Base-by-base conservation (phyloP, 2,113 vertebrate species). In the Pterophyllum scalare region DNA sequence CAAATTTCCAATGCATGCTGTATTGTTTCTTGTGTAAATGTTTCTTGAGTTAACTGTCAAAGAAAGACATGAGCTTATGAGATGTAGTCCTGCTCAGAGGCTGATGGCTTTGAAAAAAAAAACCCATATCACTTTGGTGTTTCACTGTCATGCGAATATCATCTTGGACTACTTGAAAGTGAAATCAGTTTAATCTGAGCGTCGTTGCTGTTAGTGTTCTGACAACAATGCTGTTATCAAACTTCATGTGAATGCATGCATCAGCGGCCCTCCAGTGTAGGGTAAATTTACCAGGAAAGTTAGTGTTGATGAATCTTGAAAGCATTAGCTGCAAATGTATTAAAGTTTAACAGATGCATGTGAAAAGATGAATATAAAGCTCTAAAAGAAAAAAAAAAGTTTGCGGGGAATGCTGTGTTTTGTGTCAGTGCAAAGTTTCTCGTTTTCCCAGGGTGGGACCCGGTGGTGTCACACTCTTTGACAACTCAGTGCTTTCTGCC, bases 381-480 rank as follows among this genome's bases (percentile, higher is more conserved):
- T 1, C 17, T 52, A 2, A 11, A 26, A 35, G 38, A 28, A 64
- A 83, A 52, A 81, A 83, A 46, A 10, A 70, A 22, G 57, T 86
- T 88, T 82, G 31, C 31, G 28, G 56, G 59, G 74, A 54, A 81
- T 65, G 28, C 72, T 77, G 20, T 91, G 77, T 89, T 89, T 87
- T 85, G 61, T 88, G 75, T 90, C 83, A 84, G 19, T 54, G 77
- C 77, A 80, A 65, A 81, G 83, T 83, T 89, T 92, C 89, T 90
- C 59, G 79, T 92, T 93, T 90, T 93, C 88, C 84, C 91, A 84
- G 67, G 72, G n/a, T 87, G 84, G 85, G 83, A 85, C 87, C 35
- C 85, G 80, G 31, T 67, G 35, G 86, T 92, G 88, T 94, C 88
- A 88, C 87, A 92, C 64, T 89, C 84, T 85, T 83, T 93, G 92